phyloP scores from a whole-genome alignment of 2,113 vertebrate genomes.

The Scomber scombrus region DNA sequence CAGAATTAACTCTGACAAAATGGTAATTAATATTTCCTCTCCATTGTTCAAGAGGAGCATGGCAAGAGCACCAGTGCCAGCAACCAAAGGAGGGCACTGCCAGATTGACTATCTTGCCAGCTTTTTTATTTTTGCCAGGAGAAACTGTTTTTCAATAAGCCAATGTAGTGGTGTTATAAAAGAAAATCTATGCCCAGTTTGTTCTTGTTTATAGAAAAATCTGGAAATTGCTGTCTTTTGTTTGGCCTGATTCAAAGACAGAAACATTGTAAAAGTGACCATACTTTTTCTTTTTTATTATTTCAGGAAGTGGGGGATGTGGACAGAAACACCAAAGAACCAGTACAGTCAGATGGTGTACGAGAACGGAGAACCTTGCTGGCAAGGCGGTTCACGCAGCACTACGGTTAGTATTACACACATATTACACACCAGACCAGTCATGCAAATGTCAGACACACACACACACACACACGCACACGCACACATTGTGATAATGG shows the following conservation, averaged over 20 bases:
- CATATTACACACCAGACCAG: not conserved
- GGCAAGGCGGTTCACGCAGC: constrained; percentile 76
- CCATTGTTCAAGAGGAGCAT: constrained; percentile 71
- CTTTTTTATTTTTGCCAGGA: constrained; percentile 53
- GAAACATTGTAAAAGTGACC: not conserved
- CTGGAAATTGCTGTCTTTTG: constrained; percentile 20
- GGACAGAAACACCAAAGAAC: constrained; percentile 71
- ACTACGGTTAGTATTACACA: constrained; percentile 69
- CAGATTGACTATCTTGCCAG: constrained; percentile 61
- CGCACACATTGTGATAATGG: not conserved
- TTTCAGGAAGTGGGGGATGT: constrained; percentile 81
- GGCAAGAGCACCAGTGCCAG: constrained; percentile 32
- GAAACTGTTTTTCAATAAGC: constrained; percentile 52
- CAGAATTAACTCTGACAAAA: constrained; percentile 78
- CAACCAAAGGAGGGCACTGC: constrained; percentile 68
- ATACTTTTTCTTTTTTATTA: constrained; percentile 19
- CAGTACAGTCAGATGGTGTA: constrained; percentile 78
- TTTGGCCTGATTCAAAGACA: constrained; percentile 7
- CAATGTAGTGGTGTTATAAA: constrained; percentile 37
- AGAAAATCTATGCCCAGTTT: constrained; percentile 5
- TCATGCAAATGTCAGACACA: not conserved
- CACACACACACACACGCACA: not conserved
- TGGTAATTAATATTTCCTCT: constrained; percentile 81
- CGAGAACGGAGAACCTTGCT: constrained; percentile 78
- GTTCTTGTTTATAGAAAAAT: constrained; percentile 35